Evolutionary conservation across 2,797 vertebrate species (phyloP), one percentile per base, ranked within the genome.

Genomic region (Adrianichthys oophorus): DNA sequence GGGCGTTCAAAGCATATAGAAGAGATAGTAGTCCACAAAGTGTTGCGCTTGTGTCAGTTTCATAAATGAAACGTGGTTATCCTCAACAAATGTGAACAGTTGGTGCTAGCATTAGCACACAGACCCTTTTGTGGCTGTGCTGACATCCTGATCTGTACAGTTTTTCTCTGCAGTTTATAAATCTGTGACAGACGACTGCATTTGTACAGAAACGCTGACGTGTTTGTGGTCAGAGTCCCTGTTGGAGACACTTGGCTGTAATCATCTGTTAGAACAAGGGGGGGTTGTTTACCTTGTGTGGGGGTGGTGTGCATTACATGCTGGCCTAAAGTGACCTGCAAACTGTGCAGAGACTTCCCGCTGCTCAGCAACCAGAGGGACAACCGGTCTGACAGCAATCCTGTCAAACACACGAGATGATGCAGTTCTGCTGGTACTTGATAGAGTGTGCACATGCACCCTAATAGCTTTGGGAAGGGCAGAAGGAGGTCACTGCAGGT

Each of bases 231-330:
- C 43, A 54, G 26, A 54, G 24, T 63, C 32, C 47, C 44, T 50
- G 41, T 42, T 21, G 16, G 48, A 41, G 53, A 57, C 54, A 45
- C 24, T 44, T 65, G 24, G 42, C 55, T 65, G 52, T 52, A 41
- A 47, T 16, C 15, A 16, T 61, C 51, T 72, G 41, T 66, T 7
- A 55, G 57, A 51, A 40, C 62, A 48, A 40, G 2, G 40, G 16
- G 2, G 4, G 32, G 61, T 77, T 85, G 86, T 88, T 90, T 88
- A 78, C 62, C 29, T 62, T 77, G 68, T 64, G 48, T 61, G 52
- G 16, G 48, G 45, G 24, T 26, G 55, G 74, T 65, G 62, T 76
- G 19, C 10, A 15, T 84, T 77, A 73, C 66, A 68, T 59, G 41
- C 52, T 62, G 67, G 58, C 59, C 58, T 62, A 50, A 68, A 53